Evolutionary conservation across 2,888 invertebrate species (phyloP), one percentile per base, ranked within the genome.

Genomic region (Catocala nupta): DNA sequence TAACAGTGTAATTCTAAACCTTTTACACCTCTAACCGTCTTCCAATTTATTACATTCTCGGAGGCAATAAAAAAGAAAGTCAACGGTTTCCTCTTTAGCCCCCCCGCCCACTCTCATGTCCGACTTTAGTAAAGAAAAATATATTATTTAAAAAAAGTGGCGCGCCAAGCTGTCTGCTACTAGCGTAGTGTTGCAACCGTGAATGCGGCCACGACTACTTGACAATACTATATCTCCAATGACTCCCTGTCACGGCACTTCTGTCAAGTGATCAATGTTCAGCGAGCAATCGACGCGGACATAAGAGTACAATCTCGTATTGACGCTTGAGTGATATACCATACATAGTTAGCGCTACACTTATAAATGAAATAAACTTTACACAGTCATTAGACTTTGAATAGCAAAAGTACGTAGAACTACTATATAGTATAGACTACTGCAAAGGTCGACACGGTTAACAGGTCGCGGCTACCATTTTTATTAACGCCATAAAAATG

Each of bases 131-230:
- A 71, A 83, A 84, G 82, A 85, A 86, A 86, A 86, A 88, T 77
- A 83, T 84, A 87, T 83, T 76, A 83, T 87, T 73, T 59, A 81
- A 85, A 88, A 90, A 91, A 92, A 90, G 88, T 90, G 88, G 90
- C 92, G 93, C 93, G 93, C 93, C 93, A 93, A 88, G 93, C 93
- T 86, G 93, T 93, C 93, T 93, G 91, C 84, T 83, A 81, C 82
- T 80, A 80, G 72, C 78, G 78, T 73, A 77, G 75, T 85, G 88
- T 84, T 83, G 85, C 82, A 84, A 87, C 76, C 77, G 70, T 74
- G 73, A 77, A 73, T 74, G 81, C 81, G 82, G 77, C 70, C 80
- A 77, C 79, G 81, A 75, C 66, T 68, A 73, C 75, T 80, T 79
- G 75, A 79, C 77, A 69, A 65, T 76, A 81, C 72, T 78, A 70